These are phyloP conservation scores for Drosophila phalerata DNA, from an alignment of 2,888 invertebrate species.

Conservation along the genomic window DNA sequence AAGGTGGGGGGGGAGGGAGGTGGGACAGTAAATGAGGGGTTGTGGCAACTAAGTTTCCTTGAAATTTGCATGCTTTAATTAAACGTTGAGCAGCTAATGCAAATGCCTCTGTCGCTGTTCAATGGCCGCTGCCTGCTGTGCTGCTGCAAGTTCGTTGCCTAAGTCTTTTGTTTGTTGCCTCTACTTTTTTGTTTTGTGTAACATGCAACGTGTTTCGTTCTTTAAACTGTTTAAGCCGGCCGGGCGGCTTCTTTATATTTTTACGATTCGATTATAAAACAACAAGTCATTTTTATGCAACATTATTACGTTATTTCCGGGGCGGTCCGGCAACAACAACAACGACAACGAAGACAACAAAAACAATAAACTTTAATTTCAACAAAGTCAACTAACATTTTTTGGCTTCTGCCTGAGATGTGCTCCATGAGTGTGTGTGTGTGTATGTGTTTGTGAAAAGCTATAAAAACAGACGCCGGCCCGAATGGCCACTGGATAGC, in stretches of 20 bases:
- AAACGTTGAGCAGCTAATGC: constrained; percentile 24
- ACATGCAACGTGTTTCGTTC: constrained; percentile 55
- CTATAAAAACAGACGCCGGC: constrained; percentile 70
- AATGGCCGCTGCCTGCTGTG: constrained; percentile 10
- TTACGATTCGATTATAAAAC: constrained; percentile 77
- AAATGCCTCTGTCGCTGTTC: constrained; percentile 18
- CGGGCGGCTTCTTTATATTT: constrained; percentile 44
- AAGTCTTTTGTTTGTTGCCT: constrained; percentile 56
- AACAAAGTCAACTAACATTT: constrained; percentile 58
- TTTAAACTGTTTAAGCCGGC: constrained; percentile 22
- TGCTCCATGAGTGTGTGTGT: constrained; percentile 26
- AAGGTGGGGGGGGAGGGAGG: neutral
- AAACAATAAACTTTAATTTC: constrained; percentile 75
- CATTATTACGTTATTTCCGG: constrained; percentile 76
- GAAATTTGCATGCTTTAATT: constrained; percentile 32
- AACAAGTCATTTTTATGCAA: constrained; percentile 75
- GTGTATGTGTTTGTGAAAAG: constrained; percentile 40
- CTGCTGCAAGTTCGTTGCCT: constrained; percentile 55
- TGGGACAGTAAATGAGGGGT: too few relatives aligned
- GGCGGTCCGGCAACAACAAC: constrained; percentile 24
- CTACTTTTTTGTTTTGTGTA: constrained; percentile 9
- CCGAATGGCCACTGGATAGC: constrained; percentile 29
- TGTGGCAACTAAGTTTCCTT: neutral
- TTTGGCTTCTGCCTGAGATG: constrained; percentile 48
- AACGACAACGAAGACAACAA: constrained; percentile 5